These are phyloP conservation scores for Brienomyrus brachyistius DNA, from an alignment of 2,113 vertebrate genomes.

Conservation along the genomic window DNA sequence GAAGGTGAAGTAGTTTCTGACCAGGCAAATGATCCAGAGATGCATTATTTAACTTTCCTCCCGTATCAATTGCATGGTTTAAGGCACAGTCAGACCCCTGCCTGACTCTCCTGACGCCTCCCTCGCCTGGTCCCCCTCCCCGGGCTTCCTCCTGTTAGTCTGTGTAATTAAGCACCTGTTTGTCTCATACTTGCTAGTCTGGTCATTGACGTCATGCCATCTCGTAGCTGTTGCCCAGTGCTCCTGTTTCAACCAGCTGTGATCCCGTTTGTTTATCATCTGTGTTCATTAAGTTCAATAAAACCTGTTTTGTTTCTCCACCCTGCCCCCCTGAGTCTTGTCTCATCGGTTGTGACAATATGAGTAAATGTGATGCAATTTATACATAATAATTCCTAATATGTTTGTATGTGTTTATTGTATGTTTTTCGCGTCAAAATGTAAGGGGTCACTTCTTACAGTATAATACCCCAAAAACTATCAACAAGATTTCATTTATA, in stretches of 20 bases:
- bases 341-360: no score
- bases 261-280: not conserved
- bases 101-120: not conserved
- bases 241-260: not conserved
- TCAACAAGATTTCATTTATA: not conserved
- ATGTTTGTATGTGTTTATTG: no score
- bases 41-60: not conserved
- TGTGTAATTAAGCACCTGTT: not conserved
- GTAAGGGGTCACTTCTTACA: not conserved
- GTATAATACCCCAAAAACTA: not conserved
- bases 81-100: not conserved
- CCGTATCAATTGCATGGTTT: not conserved
- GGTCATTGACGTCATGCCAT: not conserved
- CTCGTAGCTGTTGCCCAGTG: not conserved
- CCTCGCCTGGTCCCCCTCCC: not conserved
- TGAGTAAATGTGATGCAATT: no score
- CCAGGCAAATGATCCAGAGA: not conserved
- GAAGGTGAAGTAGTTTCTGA: not conserved
- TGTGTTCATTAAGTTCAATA: not conserved
- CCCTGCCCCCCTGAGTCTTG: no score
- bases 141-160: not conserved
- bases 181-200: not conserved
- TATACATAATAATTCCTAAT: no score
- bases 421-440: no score
- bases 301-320: no score